Percentiles rank a stretch among this genome's conserved stretches.
phyloP scores from a whole-genome alignment of 2,888 invertebrate species.

The Clunio marinus region DNA sequence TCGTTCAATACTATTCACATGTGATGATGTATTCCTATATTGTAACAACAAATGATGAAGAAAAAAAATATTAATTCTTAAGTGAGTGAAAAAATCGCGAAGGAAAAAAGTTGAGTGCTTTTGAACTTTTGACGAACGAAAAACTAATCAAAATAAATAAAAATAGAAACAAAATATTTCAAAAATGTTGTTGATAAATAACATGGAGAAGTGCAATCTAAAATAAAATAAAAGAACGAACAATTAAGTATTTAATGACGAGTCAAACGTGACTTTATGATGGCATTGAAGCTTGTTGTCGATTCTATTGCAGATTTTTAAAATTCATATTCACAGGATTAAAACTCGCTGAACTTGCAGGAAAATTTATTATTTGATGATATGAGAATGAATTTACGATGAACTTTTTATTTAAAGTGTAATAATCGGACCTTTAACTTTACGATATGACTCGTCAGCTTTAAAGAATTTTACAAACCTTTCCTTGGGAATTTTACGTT shows the following conservation, averaged over 20 bases:
- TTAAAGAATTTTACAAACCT: too few species aligned
- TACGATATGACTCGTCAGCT: too few species aligned
- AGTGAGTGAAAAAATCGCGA: slow-evolving; percentile 14
- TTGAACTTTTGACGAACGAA: neutral
- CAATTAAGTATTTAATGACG: neutral
- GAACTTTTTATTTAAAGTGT: too few species aligned
- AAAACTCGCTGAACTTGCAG: neutral
- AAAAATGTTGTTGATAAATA: neutral
- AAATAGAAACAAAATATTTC: neutral
- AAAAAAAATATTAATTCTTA: slow-evolving; percentile 23
- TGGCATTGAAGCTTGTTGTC: neutral
- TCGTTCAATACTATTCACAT: slow-evolving; percentile 34
- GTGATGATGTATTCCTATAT: slow-evolving; percentile 26
- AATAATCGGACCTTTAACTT: too few species aligned
- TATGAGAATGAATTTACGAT: neutral
- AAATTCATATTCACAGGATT: neutral
- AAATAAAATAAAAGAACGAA: neutral
- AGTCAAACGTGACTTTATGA: neutral
- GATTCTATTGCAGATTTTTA: neutral
- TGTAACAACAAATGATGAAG: slow-evolving; percentile 8
- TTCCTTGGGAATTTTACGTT: too few species aligned
- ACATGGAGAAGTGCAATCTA: neutral
- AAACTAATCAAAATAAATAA: too few species aligned
- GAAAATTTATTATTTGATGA: neutral
- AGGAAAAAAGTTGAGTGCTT: neutral